Conservation (phyloP, 2,888 invertebrate species). For the Allacma fusca region DNA sequence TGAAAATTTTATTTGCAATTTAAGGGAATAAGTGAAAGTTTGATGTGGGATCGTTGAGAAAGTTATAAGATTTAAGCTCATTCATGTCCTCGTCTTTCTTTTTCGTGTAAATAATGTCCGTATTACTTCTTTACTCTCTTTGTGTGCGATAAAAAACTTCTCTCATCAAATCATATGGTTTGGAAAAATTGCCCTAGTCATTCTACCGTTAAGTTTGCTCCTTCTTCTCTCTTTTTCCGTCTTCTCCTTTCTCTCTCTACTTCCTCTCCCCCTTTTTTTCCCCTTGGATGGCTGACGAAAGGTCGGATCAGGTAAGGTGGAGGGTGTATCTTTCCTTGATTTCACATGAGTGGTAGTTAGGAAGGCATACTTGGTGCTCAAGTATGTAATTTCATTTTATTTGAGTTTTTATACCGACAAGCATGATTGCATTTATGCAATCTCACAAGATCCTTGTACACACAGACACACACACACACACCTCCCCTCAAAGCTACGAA, state of each 20-base stretch:
- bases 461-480: neutral
- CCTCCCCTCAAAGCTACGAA: slow-evolving; percentile 3
- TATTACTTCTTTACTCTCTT: slow-evolving; percentile 10
- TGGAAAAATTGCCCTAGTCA: slow-evolving; percentile 40
- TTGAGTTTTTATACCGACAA: slow-evolving; percentile 37
- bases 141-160: slow-evolving; percentile 37
- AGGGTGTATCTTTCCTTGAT: neutral
- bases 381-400: slow-evolving; percentile 44
- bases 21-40: neutral
- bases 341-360: slow-evolving; percentile 8
- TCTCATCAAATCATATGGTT: slow-evolving; percentile 48
- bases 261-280: neutral
- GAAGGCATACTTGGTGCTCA: slow-evolving; percentile 24
- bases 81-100: slow-evolving; percentile 22
- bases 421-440: slow-evolving; percentile 36
- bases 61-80: slow-evolving; percentile 34
- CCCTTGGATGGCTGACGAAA: neutral
- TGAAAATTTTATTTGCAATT: slow-evolving; percentile 12
- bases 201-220: neutral
- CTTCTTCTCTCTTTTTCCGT: too few species aligned
- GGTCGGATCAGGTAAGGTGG: neutral
- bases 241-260: neutral
- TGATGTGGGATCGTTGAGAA: slow-evolving; percentile 26
- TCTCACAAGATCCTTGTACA: slow-evolving; percentile 4
- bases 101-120: slow-evolving; percentile 36